A percentile compares a stretch with the other conserved stretches of the same genome.
phyloP scores from a whole-genome alignment of 92 coral and sea anemone genomes.

The Actinostola sp. region DNA sequence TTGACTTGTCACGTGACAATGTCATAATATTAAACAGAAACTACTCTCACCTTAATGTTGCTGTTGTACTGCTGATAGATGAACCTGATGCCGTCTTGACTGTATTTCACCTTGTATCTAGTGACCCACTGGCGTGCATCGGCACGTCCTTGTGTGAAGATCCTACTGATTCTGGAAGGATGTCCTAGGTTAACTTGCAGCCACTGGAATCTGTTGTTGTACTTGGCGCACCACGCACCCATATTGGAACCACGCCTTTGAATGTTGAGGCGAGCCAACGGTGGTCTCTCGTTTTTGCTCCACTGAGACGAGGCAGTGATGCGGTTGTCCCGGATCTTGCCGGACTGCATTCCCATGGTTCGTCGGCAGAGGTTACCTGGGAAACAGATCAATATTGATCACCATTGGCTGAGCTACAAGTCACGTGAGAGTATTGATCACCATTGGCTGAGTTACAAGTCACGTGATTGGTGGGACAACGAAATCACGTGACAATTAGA shows the following conservation, averaged over 20 bases:
- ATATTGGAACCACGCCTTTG: conserved; percentile 29
- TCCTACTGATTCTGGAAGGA: conserved; percentile 49
- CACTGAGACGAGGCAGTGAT: conserved; percentile 58
- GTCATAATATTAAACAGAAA: not conserved
- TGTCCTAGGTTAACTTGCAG: conserved; percentile 50
- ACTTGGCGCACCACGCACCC: conserved; percentile 69
- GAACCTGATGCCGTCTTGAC: conserved; percentile 52
- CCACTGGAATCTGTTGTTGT: conserved; percentile 58
- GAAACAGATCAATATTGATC: not conserved
- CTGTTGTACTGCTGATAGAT: conserved; percentile 34
- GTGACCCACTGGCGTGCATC: conserved; percentile 66
- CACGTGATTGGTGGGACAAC: too few species aligned
- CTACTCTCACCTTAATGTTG: conserved; percentile 46
- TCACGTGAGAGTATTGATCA: too few species aligned
- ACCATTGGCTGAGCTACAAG: too few species aligned
- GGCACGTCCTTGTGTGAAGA: conserved; percentile 61
- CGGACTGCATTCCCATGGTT: conserved; percentile 63
- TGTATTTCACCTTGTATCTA: conserved; percentile 36
- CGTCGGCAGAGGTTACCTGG: conserved; percentile 57
- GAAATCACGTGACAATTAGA: too few species aligned
- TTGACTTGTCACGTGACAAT: too few species aligned
- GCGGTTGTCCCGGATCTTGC: conserved; percentile 35
- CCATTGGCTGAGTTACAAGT: too few species aligned
- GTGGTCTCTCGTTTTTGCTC: conserved; percentile 34
- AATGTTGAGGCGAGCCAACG: conserved; percentile 59